Evolutionary conservation across 2,113 vertebrate species (phyloP), one percentile per base, ranked within the genome.

Genomic region (Delphinapterus leucas): DNA sequence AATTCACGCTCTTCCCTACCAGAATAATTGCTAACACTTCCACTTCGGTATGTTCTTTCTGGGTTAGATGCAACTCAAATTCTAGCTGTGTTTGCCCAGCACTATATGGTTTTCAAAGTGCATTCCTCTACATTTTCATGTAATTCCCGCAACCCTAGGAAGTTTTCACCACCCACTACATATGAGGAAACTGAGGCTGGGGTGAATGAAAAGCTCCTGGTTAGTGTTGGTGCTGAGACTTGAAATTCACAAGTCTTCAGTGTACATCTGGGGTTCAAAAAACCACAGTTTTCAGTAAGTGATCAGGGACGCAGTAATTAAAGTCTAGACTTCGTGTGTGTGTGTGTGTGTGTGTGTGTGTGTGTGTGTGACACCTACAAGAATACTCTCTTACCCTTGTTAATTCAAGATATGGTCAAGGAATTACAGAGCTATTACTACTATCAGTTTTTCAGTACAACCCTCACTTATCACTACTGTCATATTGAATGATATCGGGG

Each of bases 1-100:
- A 77, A 70, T 36, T 92, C 44, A 83, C 36, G 85, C 36, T 76
- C 23, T 88, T 90, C 13, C n/a, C 38, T 89, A 85, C 3, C n/a
- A 86, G 55, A 95, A 87, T 89, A 96, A 86, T 71, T 87, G 36
- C 53, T 95, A 13, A 18, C 25, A 17, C 17, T 90, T 90, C 86
- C 33, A 91, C 33, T 61, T 90, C 86, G 21, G 63, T 87, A 74
- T 76, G 25, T 87, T 73, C 49, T 74, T 41, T 60, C 71, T 73
- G 65, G 38, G 55, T 33, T 89, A 88, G 49, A 58, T 71, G 17
- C 63, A 92, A 28, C 17, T 93, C 41, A 97, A 60, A 41, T 58
- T 61, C 28, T 79, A 77, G 26, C 87, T 73, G 36, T 53, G 47
- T 90, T 95, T 97, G 12, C 8, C 11, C 14, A 76, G n/a, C 6